These are phyloP conservation scores for Diarsia brunnea DNA, from an alignment of 2,888 invertebrate species.

Conservation along the genomic window DNA sequence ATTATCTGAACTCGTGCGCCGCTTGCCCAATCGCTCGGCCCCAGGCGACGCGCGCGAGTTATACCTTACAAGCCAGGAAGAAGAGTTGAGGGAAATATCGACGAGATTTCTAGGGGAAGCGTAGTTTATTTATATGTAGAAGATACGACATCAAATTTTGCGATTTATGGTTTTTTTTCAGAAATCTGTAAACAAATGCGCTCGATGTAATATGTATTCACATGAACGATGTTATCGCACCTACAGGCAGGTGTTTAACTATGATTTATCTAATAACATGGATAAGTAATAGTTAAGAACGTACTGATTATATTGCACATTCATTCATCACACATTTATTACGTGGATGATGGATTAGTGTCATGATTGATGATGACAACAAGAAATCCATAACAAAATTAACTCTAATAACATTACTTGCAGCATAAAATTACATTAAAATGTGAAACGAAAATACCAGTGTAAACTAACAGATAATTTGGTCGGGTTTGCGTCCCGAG, in stretches of 20 bases:
- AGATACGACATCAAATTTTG: neutral
- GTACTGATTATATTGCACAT: conserved; percentile 37
- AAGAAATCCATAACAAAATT: conserved; percentile 42
- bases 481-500: conserved; percentile 72
- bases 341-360: conserved; percentile 40
- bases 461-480: conserved; percentile 81
- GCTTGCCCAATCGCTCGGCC: conserved; percentile 59
- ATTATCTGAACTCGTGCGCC: conserved; percentile 57
- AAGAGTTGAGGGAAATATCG: conserved; percentile 46
- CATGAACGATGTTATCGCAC: neutral
- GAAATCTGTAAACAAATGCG: neutral
- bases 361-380: conserved; percentile 44
- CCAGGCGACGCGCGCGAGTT: conserved; percentile 47
- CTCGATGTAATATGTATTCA: neutral
- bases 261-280: conserved; percentile 34
- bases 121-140: conserved; percentile 8
- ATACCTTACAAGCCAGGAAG: conserved; percentile 52
- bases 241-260: conserved; percentile 13
- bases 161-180: neutral
- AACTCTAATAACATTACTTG: conserved; percentile 57
- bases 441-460: conserved; percentile 63
- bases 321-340: conserved; percentile 41
- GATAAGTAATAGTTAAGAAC: conserved; percentile 41
- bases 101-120: conserved; percentile 32
- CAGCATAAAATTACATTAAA: conserved; percentile 57